Base-by-base conservation (phyloP, 2,888 invertebrate genomes). In the Biston stratarius region DNA sequence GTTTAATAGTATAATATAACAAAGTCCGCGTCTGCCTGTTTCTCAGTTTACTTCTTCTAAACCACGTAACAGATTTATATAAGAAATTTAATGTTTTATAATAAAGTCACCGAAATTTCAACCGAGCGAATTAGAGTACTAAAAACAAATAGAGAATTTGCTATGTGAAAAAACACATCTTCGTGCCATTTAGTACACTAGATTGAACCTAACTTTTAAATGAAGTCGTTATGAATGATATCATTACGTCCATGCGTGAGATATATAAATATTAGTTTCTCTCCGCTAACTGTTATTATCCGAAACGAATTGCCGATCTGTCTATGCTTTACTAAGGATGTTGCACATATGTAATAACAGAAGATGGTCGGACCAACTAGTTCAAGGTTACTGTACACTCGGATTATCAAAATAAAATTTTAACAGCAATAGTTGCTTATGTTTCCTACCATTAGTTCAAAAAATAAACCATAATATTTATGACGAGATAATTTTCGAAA, bases 291-390 rank as follows among this genome's bases (percentile, higher is more conserved):
- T 38, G 12, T 38, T 59, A 48, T 48, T 59, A 59, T 40, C 48
- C 12, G 11, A 42, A 49, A n/a, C 14, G 49, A 40, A 49, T 49
- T 48, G n/a, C 33, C 38, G 42, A 59, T 49, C 14, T 47, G 11
- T 34, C 45, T 49, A 24, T 12, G 40, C 7, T 40, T 33, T 42
- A 42, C 59, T 63, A 38, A 57, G 51, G 51, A 58, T 57, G 63
- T 63, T 63, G 57, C 63, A 51, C 62, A 58, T 51, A 57, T 44
- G 51, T 63, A 63, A 63, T 63, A 51, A 51, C 51, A 51, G 63
- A 63, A 47, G 45, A 59, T 59, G 58, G 45, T 11, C 53, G 51
- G 53, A 33, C 33, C 47, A 48, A 59, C 53, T 9, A 48, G 59
- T 59, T 47, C 58, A 59, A 52, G 55, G 53, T 44, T 36, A 60